Conservation (phyloP, 2,113 vertebrate genomes). For the Desmodus rotundus region DNA sequence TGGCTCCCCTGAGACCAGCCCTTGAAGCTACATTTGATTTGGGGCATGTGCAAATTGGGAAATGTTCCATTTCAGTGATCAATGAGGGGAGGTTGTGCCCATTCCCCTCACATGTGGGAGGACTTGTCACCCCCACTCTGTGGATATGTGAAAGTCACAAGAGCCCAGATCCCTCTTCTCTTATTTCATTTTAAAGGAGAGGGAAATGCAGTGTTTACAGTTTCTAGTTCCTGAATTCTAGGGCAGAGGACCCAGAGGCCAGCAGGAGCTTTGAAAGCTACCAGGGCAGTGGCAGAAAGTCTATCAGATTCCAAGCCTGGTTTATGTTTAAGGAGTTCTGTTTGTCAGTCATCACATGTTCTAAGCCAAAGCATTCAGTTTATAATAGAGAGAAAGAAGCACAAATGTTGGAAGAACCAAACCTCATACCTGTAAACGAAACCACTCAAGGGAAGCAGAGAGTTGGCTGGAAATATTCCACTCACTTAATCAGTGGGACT, state of each 20-base stretch:
- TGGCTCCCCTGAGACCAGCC: neutral
- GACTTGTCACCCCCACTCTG: neutral
- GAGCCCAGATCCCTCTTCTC: neutral
- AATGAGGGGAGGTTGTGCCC: neutral
- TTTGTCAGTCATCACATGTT: neutral
- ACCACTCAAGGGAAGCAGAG: neutral
- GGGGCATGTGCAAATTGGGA: neutral
- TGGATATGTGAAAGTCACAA: neutral
- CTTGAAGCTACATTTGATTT: neutral
- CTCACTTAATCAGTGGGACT: neutral
- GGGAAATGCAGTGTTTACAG: slow-evolving; percentile 7
- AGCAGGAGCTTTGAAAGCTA: neutral
- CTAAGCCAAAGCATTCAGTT: neutral
- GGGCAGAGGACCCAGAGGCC: neutral
- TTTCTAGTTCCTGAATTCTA: slow-evolving; percentile 4
- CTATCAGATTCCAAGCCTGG: neutral
- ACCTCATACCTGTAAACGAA: neutral
- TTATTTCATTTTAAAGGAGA: neutral
- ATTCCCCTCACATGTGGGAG: rapidly evolving
- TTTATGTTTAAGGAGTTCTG: neutral
- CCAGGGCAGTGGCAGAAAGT: neutral
- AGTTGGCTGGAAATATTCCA: neutral
- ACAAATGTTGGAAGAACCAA: neutral
- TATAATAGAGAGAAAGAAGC: neutral
- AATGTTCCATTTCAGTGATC: neutral